phyloP scores from a whole-genome alignment of 2,113 vertebrate species.

The Periophthalmus modestus region DNA sequence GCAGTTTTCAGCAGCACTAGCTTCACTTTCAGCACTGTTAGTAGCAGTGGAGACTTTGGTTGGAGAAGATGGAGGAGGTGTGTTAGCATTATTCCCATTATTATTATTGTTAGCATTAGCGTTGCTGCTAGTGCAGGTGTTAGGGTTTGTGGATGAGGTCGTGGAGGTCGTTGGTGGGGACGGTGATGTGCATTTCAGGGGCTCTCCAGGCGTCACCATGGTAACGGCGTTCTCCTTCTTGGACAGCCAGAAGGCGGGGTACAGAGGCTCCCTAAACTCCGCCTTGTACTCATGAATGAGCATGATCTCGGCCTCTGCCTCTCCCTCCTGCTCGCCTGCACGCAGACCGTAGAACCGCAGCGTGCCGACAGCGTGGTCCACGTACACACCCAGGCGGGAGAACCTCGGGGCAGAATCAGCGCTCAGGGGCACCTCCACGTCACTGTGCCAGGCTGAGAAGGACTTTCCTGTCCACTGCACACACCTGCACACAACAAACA shows the following conservation, averaged over 20 bases:
- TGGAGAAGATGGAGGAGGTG: neutral
- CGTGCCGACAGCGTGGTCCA: slow-evolving; percentile 67
- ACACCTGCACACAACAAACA: slow-evolving; percentile 58
- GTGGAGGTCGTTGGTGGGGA: slow-evolving; percentile 43
- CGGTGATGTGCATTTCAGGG: slow-evolving; percentile 51
- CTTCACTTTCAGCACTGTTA: too few species aligned
- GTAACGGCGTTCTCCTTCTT: slow-evolving; percentile 81
- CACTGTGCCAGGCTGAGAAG: slow-evolving; percentile 85
- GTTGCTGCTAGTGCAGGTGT: neutral
- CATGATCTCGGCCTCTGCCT: slow-evolving; percentile 54
- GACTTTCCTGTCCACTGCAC: slow-evolving; percentile 79
- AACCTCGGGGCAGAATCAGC: slow-evolving; percentile 51
- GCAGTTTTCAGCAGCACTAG: too few species aligned
- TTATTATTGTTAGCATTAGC: neutral
- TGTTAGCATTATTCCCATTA: neutral
- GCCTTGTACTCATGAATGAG: slow-evolving; percentile 76
- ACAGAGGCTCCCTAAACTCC: slow-evolving; percentile 79
- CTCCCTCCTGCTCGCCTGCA: neutral
- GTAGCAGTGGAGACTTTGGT: too few species aligned
- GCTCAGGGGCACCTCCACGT: slow-evolving; percentile 72
- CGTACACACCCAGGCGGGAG: slow-evolving; percentile 76
- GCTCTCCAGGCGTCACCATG: slow-evolving; percentile 67
- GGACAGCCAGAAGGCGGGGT: slow-evolving; percentile 81
- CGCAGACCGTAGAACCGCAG: slow-evolving; percentile 77
- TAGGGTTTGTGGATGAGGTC: too few species aligned